Percentiles rank a stretch among this genome's conserved stretches.
These are phyloP conservation scores for Sinohyriopsis cumingii DNA, from an alignment of 2,888 invertebrate genomes.

Conservation along the genomic window DNA sequence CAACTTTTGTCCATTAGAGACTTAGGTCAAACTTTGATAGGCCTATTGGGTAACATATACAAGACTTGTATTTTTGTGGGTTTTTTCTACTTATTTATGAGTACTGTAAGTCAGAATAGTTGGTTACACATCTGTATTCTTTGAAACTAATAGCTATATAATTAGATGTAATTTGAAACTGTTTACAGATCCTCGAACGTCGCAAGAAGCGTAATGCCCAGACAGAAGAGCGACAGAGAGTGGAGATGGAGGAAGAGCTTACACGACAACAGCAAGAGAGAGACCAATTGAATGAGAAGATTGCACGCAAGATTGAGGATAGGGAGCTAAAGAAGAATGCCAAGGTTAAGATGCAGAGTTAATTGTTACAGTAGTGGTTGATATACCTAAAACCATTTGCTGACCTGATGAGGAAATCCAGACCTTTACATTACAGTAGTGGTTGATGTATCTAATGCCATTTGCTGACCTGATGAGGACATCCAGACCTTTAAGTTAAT, in stretches of 20 bases:
- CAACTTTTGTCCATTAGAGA: too few species aligned
- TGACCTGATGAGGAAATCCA: too few species aligned
- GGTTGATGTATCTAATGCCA: too few species aligned
- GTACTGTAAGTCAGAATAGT: too few species aligned
- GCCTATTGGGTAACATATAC: too few species aligned
- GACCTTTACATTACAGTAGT: too few species aligned
- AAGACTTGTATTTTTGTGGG: too few species aligned
- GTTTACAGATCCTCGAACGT: slow-evolving; percentile 55
- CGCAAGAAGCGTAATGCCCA: slow-evolving; percentile 45
- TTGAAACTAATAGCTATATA: background rate
- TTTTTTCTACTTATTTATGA: background rate
- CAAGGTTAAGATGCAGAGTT: slow-evolving; percentile 44
- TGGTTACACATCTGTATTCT: too few species aligned
- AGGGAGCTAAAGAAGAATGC: slow-evolving; percentile 56
- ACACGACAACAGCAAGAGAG: slow-evolving; percentile 62
- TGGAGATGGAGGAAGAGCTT: slow-evolving; percentile 61
- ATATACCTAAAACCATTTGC: too few species aligned
- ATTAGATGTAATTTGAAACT: background rate
- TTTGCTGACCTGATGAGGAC: too few species aligned
- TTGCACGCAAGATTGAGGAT: slow-evolving; percentile 57
- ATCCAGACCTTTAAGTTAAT: too few species aligned
- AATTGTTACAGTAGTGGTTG: background rate
- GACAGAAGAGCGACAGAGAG: slow-evolving; percentile 55
- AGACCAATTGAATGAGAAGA: slow-evolving; percentile 59
- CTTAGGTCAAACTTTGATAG: too few species aligned